Percentiles rank a stretch among this genome's conserved stretches.
phyloP scores from a whole-genome alignment of 2,113 vertebrate species.

The Setophaga kirtlandii region DNA sequence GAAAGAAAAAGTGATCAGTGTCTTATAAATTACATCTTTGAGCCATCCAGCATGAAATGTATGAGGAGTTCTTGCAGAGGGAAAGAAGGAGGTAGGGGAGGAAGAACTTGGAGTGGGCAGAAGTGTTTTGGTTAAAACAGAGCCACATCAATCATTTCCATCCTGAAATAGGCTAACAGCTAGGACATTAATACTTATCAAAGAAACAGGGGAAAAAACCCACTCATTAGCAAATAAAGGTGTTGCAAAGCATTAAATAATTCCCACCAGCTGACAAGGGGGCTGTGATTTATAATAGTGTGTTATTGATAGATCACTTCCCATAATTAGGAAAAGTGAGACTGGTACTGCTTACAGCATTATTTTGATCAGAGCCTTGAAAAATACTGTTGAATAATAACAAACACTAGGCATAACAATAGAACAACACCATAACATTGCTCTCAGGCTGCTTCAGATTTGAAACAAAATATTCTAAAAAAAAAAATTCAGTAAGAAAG shows the following conservation, averaged over 20 bases:
- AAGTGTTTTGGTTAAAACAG: conserved; percentile 1
- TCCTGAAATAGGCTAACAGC: conserved; percentile 43
- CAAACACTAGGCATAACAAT: neutral
- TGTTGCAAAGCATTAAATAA: conserved; percentile 58
- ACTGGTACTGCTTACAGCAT: conserved; percentile 31
- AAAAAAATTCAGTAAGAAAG: neutral
- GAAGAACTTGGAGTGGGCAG: neutral
- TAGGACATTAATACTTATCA: conserved; percentile 55
- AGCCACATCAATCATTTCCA: conserved; percentile 44
- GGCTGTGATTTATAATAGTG: conserved; percentile 42
- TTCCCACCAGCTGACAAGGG: conserved; percentile 46
- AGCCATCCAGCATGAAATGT: neutral
- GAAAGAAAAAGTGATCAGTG: neutral
- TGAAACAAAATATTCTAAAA: neutral
- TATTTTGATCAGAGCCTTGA: conserved; percentile 42
- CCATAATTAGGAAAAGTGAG: conserved; percentile 50
- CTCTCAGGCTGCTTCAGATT: neutral
- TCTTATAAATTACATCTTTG: neutral
- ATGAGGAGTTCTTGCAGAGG: neutral
- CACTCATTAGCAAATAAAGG: conserved; percentile 60
- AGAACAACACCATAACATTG: neutral
- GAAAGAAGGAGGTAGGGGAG: neutral
- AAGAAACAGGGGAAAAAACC: neutral
- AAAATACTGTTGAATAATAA: conserved; percentile 21
- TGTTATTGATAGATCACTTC: conserved; percentile 53